Evolutionary conservation across 1,140 invertebrate genomes (phyloP).

Genomic region (Triops cancriformis): DNA sequence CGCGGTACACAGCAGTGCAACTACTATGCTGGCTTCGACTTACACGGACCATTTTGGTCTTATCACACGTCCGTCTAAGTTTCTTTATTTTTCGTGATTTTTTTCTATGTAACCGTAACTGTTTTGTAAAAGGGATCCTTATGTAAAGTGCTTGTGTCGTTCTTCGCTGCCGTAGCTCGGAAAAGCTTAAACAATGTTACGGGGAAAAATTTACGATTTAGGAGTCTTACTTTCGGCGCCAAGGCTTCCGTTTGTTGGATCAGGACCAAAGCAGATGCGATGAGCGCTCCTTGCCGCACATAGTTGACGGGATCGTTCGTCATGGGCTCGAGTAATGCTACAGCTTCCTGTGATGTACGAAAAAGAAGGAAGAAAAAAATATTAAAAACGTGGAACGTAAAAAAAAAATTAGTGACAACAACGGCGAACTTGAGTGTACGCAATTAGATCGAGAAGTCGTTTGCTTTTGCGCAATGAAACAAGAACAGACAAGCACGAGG

Average conservation of each 20-base stretch:
- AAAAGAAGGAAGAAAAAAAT: background rate
- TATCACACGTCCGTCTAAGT: too few relatives aligned
- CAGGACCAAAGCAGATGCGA: conserved; percentile 93
- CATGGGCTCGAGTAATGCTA: conserved; percentile 94
- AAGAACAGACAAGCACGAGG: background rate
- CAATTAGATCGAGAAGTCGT: background rate
- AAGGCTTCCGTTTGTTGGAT: conserved; percentile 96
- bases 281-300: conserved; percentile 93
- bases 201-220: conserved; percentile 25
- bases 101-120: background rate
- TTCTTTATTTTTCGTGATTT: background rate
- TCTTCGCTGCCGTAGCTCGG: background rate
- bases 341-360: conserved; percentile 64
- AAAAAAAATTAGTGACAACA: background rate
- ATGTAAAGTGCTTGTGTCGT: too few relatives aligned
- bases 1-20: too few relatives aligned
- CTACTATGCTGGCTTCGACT: too few relatives aligned
- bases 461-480: background rate
- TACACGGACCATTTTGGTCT: background rate
- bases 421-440: background rate
- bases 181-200: conserved; percentile 19
- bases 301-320: conserved; percentile 98
- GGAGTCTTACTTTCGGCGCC: conserved; percentile 63
- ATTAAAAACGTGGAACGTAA: background rate
- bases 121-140: too few relatives aligned